phyloP scores from a whole-genome alignment of 2,888 invertebrate genomes.

The Drosophila kanekoi region DNA sequence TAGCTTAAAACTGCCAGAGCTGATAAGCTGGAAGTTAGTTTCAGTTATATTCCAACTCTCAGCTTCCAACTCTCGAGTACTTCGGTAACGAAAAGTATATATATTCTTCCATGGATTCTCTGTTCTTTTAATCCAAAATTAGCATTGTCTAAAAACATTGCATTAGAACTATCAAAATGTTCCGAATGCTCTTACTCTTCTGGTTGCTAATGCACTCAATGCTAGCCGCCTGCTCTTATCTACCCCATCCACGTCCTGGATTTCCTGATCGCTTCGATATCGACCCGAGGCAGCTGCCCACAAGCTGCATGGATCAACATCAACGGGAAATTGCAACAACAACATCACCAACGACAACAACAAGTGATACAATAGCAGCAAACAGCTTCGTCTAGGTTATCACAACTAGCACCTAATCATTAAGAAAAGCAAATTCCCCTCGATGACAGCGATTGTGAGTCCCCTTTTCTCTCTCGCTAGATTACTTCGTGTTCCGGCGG shows the following conservation, averaged over 20 bases:
- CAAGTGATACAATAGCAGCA: conserved; percentile 18
- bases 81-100: too few species aligned
- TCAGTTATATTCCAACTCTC: neutral
- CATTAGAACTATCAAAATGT: conserved; percentile 11
- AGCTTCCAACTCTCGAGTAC: too few species aligned
- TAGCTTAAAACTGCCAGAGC: neutral
- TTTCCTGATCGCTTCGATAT: conserved; percentile 66
- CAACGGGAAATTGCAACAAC: conserved; percentile 30
- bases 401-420: conserved; percentile 31
- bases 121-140: too few species aligned
- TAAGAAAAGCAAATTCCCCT: conserved; percentile 18
- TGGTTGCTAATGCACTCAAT: conserved; percentile 19
- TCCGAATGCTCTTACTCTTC: neutral
- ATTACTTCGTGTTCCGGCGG: conserved; percentile 10
- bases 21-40: neutral
- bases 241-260: conserved; percentile 60
- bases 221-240: conserved; percentile 2
- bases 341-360: conserved; percentile 15
- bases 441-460: conserved; percentile 41
- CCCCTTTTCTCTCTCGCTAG: conserved; percentile 13
- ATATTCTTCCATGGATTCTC: too few species aligned
- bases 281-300: conserved; percentile 35
- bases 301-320: conserved; percentile 15
- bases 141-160: neutral
- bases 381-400: conserved; percentile 42